These are phyloP conservation scores for Stichopus chloronotus DNA, from an alignment of 35 echinoderm and acorn worm genomes.

Conservation along the genomic window DNA sequence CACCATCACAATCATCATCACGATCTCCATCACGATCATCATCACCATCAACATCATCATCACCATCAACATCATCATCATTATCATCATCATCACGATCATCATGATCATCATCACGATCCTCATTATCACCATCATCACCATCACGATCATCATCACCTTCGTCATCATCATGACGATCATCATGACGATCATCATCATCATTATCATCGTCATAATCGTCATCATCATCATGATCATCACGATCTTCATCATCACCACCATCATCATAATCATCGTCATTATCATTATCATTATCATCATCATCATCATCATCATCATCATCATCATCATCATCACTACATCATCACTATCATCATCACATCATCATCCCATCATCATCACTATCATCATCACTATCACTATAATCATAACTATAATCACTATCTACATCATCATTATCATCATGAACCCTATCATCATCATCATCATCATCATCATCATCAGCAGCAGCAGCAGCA, in stretches of 20 bases:
- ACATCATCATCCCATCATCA: no score
- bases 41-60: not conserved
- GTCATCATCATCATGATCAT: constrained; percentile 1
- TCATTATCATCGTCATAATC: not conserved
- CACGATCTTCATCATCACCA: no score
- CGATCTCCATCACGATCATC: not conserved
- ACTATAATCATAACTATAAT: no score
- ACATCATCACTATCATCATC: not conserved
- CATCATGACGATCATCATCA: not conserved
- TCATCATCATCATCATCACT: no score
- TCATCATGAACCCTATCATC: no score
- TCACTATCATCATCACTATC: constrained; percentile 8
- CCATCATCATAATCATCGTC: not conserved
- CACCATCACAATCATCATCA: not conserved
- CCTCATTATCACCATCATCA: constrained; percentile 15
- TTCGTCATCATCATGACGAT: no score
- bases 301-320: no score
- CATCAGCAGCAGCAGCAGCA: no score
- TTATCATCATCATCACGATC: not conserved
- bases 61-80: constrained; percentile 1
- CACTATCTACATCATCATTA: no score
- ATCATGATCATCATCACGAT: not conserved
- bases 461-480: no score
- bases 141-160: not conserved
- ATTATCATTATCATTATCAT: not conserved